Conservation (phyloP, 2,113 vertebrate species). For the Halichoerus grypus region DNA sequence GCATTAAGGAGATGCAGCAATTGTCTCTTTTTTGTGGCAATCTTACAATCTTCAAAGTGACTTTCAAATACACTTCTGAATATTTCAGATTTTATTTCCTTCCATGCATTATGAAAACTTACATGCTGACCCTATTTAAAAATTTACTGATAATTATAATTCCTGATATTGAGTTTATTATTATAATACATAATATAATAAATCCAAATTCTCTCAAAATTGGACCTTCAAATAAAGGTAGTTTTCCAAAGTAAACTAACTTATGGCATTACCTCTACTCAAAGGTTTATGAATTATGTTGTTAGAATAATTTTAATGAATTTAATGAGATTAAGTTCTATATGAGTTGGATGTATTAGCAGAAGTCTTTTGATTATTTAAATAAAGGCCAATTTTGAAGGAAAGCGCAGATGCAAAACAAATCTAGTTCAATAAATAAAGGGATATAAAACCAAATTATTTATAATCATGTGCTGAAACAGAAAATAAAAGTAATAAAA, state of each 20-base stretch:
- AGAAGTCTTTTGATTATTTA: conserved; percentile 60
- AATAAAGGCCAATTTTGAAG: neutral
- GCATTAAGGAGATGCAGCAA: neutral
- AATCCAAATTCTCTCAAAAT: conserved; percentile 13
- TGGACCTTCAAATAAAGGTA: neutral
- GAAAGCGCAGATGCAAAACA: conserved; percentile 1
- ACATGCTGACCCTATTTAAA: neutral
- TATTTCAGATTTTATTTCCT: conserved; percentile 53
- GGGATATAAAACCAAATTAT: neutral
- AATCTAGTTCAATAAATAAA: conserved; percentile 1
- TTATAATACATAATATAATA: neutral
- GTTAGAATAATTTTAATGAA: conserved; percentile 35
- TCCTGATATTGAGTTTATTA: neutral
- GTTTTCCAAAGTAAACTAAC: neutral
- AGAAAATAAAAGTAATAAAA: conserved; percentile 52
- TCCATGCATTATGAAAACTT: conserved; percentile 26
- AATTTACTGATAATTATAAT: neutral
- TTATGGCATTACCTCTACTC: neutral
- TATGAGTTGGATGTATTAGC: conserved; percentile 21
- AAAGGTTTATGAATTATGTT: neutral
- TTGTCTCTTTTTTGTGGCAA: conserved; percentile 46
- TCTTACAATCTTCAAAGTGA: conserved; percentile 26
- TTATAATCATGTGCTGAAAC: neutral
- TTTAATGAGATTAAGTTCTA: neutral
- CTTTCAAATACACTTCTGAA: conserved; percentile 40